Evolutionary conservation across 1,140 invertebrate species (phyloP), one percentile per base, ranked within the genome.

Genomic region (Aphelenchoides avenae): DNA sequence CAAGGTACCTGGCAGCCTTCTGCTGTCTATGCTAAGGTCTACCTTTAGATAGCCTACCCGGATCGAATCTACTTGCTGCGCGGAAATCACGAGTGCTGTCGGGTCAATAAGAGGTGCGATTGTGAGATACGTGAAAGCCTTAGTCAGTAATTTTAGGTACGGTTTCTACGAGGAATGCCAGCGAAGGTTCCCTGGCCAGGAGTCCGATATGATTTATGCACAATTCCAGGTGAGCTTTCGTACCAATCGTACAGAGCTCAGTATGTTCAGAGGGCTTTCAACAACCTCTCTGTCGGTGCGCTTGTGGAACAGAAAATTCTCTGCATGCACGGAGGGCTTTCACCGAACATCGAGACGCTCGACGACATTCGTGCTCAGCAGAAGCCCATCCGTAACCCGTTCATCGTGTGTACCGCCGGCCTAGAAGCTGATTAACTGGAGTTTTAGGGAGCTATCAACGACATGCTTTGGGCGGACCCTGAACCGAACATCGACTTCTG

Each of bases 241-340:
- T n/a, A n/a, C n/a, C n/a, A n/a, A n/a, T n/a, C n/a, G n/a, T n/a
- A n/a, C n/a, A n/a, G n/a, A n/a, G n/a, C n/a, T n/a, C n/a, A n/a
- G n/a, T n/a, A n/a, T n/a, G n/a, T n/a, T n/a, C n/a, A n/a, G n/a
- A n/a, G n/a, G 57, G 80, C 79, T 59, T 66, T 66, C 49, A 36
- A 66, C 13, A 41, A 41, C 15, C 37, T 66, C 36, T 66, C 65
- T 1, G 42, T 66, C 18, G 90, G 88, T 42, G 89, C 87, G 30
- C 87, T 92, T 68, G 86, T 88, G 61, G 86, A 87, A 70, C 86
- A 88, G 75, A 87, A 87, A 77, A 88, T 89, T 70, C 5, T 27
- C 22, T 33, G 54, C 76, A 87, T 86, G 78, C 87, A 88, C 68
- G 86, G 86, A 30, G 87, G 87, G 20, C 81, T 89, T 13, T 87